Percentiles rank a stretch among this genome's conserved stretches.
phyloP scores from a whole-genome alignment of 2,797 vertebrate genomes.

The Sebastes ruberrimus region DNA sequence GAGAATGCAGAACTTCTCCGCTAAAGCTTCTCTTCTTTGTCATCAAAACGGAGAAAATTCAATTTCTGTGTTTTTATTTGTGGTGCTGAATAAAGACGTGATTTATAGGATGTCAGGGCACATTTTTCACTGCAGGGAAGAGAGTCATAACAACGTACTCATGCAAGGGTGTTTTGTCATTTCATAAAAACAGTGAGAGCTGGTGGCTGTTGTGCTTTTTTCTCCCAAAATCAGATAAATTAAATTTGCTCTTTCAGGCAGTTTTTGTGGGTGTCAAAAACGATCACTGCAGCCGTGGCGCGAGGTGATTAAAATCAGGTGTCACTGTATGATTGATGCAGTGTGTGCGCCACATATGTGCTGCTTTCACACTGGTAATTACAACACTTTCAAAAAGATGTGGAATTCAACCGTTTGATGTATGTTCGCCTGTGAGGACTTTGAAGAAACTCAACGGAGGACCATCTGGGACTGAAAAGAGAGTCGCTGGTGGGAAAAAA shows the following conservation, averaged over 20 bases:
- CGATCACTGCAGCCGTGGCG: slow-evolving; percentile 31
- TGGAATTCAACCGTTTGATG: slow-evolving; percentile 76
- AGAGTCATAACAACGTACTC: not conserved
- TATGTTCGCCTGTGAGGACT: slow-evolving; percentile 53
- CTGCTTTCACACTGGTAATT: slow-evolving; percentile 73
- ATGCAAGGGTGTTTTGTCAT: slow-evolving; percentile 1
- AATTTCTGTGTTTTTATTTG: not conserved
- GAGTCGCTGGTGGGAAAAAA: slow-evolving; percentile 32
- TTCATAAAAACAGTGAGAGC: slow-evolving; percentile 11
- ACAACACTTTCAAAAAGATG: slow-evolving; percentile 77
- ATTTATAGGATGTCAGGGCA: not conserved
- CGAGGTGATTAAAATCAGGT: slow-evolving; percentile 70
- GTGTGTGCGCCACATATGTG: slow-evolving; percentile 73
- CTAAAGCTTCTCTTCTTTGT: not conserved
- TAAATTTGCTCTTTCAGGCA: slow-evolving; percentile 21
- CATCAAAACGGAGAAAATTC: not conserved
- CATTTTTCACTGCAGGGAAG: not conserved
- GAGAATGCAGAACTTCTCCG: not conserved
- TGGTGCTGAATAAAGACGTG: not conserved
- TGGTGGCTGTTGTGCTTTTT: not conserved
- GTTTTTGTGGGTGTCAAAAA: slow-evolving; percentile 64
- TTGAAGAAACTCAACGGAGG: slow-evolving; percentile 57
- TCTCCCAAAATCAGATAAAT: not conserved
- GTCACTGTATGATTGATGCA: slow-evolving; percentile 66
- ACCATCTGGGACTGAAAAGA: slow-evolving; percentile 69